These are phyloP conservation scores for Apodemia duryi DNA, from an alignment of 2,888 invertebrate species.

Conservation along the genomic window DNA sequence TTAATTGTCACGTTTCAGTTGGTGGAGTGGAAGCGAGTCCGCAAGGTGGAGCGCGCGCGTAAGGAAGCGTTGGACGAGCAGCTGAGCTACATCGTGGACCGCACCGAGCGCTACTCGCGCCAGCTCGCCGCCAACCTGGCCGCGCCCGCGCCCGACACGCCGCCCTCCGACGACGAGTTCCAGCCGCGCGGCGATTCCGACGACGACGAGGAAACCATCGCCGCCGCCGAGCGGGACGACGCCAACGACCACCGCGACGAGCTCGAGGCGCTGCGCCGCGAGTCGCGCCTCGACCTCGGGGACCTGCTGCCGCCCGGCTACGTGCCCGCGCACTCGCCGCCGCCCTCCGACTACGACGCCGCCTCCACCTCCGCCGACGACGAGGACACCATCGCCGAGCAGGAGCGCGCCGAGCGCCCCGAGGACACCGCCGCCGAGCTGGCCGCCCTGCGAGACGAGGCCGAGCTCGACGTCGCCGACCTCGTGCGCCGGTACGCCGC, in stretches of 20 bases:
- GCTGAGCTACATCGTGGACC: slow-evolving; percentile 97
- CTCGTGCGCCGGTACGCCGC: slow-evolving; percentile 85
- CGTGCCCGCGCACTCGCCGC: slow-evolving; percentile 82
- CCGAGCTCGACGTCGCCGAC: slow-evolving; percentile 90
- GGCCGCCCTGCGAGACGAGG: slow-evolving; percentile 87
- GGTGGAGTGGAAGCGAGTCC: slow-evolving; percentile 96
- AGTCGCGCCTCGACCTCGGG: slow-evolving; percentile 93
- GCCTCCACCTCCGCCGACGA: slow-evolving; percentile 84
- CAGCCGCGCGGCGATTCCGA: slow-evolving; percentile 85
- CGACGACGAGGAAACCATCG: slow-evolving; percentile 97
- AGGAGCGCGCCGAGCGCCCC: slow-evolving; percentile 82
- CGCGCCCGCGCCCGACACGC: slow-evolving; percentile 45
- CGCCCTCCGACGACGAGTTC: slow-evolving; percentile 85
- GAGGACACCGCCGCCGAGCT: slow-evolving; percentile 82
- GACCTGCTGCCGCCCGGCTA: slow-evolving; percentile 93
- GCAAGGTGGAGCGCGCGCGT: slow-evolving; percentile 94
- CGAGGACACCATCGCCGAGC: slow-evolving; percentile 62
- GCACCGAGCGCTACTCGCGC: slow-evolving; percentile 97
- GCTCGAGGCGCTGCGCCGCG: slow-evolving; percentile 90
- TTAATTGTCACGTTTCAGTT: slow-evolving; percentile 66
- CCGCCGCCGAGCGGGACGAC: slow-evolving; percentile 86
- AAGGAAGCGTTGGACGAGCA: slow-evolving; percentile 97
- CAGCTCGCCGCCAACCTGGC: slow-evolving; percentile 91
- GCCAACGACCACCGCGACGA: slow-evolving; percentile 83
- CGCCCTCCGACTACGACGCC: slow-evolving; percentile 85